phyloP scores from a whole-genome alignment of 2,113 vertebrate species.

The Cathartes aura region DNA sequence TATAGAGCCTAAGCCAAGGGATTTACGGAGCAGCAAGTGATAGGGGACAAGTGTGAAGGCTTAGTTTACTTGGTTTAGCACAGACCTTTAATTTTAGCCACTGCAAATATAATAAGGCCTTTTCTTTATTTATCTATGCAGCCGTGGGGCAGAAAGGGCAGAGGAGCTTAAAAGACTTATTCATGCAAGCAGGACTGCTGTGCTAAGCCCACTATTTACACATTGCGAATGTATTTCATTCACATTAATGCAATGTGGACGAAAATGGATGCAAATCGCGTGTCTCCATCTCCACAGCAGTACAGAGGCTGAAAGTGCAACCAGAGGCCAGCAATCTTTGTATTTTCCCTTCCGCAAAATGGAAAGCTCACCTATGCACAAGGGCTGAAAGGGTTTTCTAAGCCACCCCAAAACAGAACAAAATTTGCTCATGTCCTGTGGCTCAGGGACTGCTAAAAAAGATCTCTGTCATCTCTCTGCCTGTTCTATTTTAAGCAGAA shows the following conservation, averaged over 20 bases:
- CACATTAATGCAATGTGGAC: conserved; percentile 1
- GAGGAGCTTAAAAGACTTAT: conserved; percentile 47
- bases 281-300: background rate
- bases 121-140: conserved; percentile 57
- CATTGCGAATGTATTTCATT: background rate
- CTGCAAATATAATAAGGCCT: conserved; percentile 42
- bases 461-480: background rate
- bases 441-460: background rate
- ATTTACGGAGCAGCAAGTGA: conserved; percentile 18
- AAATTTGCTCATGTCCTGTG: background rate
- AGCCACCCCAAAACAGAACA: background rate
- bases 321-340: background rate
- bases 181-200: conserved; percentile 40
- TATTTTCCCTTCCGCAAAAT: background rate
- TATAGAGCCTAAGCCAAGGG: conserved; percentile 28
- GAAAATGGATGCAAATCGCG: background rate
- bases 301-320: background rate
- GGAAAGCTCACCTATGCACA: background rate
- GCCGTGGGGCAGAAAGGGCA: conserved; percentile 38
- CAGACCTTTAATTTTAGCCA: conserved; percentile 39
- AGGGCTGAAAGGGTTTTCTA: background rate
- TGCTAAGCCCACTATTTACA: conserved; percentile 55
- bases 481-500: conserved; percentile 35
- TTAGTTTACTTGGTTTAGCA: conserved; percentile 35
- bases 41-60: conserved; percentile 6